Percentiles rank a stretch among this genome's conserved stretches.
phyloP scores from a whole-genome alignment of 2,888 invertebrate genomes.

The Eristalis intricaria region DNA sequence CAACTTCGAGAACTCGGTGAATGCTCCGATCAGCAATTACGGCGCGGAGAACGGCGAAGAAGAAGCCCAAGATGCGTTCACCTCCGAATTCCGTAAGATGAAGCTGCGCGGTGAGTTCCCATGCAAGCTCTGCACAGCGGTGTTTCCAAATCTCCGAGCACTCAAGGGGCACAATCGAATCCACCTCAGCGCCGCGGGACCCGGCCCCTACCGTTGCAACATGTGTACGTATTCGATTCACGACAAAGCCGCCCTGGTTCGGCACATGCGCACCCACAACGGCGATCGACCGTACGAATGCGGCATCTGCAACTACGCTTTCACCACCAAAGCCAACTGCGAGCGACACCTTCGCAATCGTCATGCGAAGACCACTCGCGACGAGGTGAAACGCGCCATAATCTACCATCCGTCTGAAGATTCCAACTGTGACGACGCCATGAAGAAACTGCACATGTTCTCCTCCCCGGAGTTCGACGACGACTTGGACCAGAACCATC shows the following conservation, averaged over 20 bases:
- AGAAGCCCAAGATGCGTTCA: conserved; percentile 92
- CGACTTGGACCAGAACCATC: conserved; percentile 75
- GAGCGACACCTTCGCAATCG: conserved; percentile 96
- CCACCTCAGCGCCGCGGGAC: conserved; percentile 89
- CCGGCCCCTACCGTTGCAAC: conserved; percentile 94
- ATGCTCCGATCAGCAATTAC: conserved; percentile 81
- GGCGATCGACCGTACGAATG: conserved; percentile 98
- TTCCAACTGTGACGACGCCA: conserved; percentile 88
- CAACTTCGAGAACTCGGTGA: conserved; percentile 83
- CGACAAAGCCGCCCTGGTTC: conserved; percentile 94
- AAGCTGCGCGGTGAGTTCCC: conserved; percentile 94
- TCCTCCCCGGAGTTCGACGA: conserved; percentile 83
- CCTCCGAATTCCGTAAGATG: conserved; percentile 93
- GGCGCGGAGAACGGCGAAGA: conserved; percentile 83
- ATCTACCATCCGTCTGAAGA: conserved; percentile 94
- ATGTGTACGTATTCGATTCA: conserved; percentile 93
- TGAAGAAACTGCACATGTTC: conserved; percentile 83
- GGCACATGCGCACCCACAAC: conserved; percentile 96
- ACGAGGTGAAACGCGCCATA: conserved; percentile 93
- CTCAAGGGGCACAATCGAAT: conserved; percentile 95
- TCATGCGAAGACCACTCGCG: conserved; percentile 92
- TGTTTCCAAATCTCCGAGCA: conserved; percentile 94
- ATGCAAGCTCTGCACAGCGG: conserved; percentile 92
- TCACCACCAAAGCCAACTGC: conserved; percentile 98
- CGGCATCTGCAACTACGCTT: conserved; percentile 96